Conservation (phyloP, 1,140 invertebrate species). For the Drosophila rhopaloa region DNA sequence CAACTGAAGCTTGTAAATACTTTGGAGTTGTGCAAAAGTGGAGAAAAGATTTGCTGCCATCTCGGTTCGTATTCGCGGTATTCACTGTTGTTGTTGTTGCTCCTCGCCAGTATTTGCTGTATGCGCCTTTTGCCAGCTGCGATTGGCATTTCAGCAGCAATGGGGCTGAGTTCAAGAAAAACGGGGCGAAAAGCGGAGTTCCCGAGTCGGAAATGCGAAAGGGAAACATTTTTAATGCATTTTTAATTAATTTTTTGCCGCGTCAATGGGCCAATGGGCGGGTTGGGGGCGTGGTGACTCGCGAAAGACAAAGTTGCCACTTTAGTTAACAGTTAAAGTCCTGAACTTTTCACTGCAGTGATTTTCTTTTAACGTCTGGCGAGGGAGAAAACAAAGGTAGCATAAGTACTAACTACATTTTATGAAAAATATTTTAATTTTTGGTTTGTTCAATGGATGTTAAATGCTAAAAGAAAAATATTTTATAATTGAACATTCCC, state of each 20-base stretch:
- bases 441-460: too few species aligned
- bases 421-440: too few species aligned
- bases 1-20: conserved; percentile 79
- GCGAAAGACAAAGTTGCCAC: conserved; percentile 38
- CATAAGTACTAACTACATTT: too few species aligned
- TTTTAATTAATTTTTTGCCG: conserved; percentile 77
- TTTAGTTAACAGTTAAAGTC: conserved; percentile 13
- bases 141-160: conserved; percentile 45
- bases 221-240: conserved; percentile 68
- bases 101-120: conserved; percentile 12
- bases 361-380: not conserved
- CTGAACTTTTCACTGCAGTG: not conserved
- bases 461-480: too few species aligned
- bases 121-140: conserved; percentile 26
- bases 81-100: conserved; percentile 34
- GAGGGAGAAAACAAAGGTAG: not conserved
- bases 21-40: conserved; percentile 74
- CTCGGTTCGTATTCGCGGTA: conserved; percentile 44
- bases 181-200: conserved; percentile 6
- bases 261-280: conserved; percentile 21
- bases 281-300: not conserved
- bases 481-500: too few species aligned
- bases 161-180: not conserved
- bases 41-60: conserved; percentile 70
- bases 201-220: conserved; percentile 12